Conservation (phyloP, 2,113 vertebrate species). For the Leptosomus discolor region DNA sequence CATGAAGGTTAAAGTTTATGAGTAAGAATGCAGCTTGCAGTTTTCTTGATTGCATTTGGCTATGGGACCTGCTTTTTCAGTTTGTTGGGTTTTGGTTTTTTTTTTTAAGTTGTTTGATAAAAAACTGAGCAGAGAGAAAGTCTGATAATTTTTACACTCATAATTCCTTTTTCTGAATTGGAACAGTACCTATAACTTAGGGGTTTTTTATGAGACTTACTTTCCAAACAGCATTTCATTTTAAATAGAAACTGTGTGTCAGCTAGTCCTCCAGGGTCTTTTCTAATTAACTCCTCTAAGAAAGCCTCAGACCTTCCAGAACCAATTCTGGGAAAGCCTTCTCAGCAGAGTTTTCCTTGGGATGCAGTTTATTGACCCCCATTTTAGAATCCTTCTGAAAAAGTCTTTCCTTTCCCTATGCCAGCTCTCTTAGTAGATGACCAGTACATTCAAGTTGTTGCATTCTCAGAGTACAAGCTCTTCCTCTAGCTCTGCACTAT, state of each 20-base stretch:
- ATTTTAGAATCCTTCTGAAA: neutral
- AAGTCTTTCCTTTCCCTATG: neutral
- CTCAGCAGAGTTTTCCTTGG: neutral
- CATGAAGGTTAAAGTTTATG: neutral
- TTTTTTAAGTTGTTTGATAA: neutral
- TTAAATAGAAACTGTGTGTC: neutral
- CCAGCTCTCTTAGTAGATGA: no score
- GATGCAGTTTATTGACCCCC: neutral
- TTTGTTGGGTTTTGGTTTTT: neutral
- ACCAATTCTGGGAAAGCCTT: neutral
- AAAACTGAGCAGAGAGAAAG: neutral
- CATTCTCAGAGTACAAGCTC: neutral
- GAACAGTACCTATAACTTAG: neutral
- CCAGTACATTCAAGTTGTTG: rapidly evolving
- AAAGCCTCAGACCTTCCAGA: neutral
- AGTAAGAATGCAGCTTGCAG: neutral
- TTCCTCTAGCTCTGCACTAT: neutral
- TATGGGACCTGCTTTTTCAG: neutral
- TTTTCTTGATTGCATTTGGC: neutral
- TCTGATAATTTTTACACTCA: neutral
- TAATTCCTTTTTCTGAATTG: neutral
- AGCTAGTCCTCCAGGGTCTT: neutral
- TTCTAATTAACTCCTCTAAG: neutral
- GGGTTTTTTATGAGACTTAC: neutral
- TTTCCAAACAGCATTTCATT: neutral